Base-by-base conservation (phyloP, 1,140 invertebrate genomes). In the Drosophila ogumai region DNA sequence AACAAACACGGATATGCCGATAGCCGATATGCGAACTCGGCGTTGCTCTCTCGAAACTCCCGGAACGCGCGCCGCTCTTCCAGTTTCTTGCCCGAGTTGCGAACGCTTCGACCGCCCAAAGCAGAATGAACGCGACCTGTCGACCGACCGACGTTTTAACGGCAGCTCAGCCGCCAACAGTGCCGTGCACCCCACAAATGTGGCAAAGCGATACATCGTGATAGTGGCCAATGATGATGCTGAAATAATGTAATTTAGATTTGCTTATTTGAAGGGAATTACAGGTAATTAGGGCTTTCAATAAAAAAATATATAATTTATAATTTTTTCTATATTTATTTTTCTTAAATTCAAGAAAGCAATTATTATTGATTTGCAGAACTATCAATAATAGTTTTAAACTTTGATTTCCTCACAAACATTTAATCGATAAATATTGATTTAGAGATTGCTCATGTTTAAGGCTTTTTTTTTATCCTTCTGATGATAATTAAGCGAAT, bases 91-190 rank as follows among this genome's bases (percentile, higher is more conserved):
- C 34, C n/a, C 55, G 52, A 52, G 19, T 58, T 55, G 61, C 80
- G 71, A 66, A 72, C 67, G 40, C 50, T 61, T 68, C 82, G 60
- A 74, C 80, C 64, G 84, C 80, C 56, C 75, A 88, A 72, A 82
- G 76, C 75, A 41, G 84, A 87, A 88, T 87, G 82, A 88, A 88
- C 61, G 41, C 57, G 79, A 57, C 67, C 63, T 74, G 76, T 36
- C 38, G 43, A 61, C 58, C 69, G 72, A 82, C 47, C 67, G 58
- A 44, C 72, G 71, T 67, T 88, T 87, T 82, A 88, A 87, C 79
- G 57, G 54, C 31, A 68, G 71, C 44, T 47, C 58, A 65, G 47
- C 52, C 22, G 34, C 36, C 31, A 44, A 15, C 58, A 55, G 49
- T 41, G 34, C 36, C 15, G 75, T 17, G 31, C 82, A 87, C 82